A percentile compares a stretch with the other conserved stretches of the same genome.
These are phyloP conservation scores for Pseudachorutes palmiensis DNA, from an alignment of 1,140 invertebrate genomes.

Conservation along the genomic window DNA sequence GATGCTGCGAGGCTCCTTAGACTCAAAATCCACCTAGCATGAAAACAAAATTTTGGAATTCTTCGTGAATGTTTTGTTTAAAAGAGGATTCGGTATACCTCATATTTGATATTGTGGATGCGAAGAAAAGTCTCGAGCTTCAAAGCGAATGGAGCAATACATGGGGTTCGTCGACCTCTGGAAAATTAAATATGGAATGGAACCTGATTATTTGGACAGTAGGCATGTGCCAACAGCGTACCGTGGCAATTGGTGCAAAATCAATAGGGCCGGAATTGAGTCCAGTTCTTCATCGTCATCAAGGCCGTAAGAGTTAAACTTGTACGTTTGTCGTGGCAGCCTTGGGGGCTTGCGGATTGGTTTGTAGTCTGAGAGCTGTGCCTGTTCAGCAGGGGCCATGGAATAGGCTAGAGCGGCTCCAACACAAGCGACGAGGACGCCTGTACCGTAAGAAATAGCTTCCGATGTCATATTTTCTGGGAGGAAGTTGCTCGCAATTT, in stretches of 20 bases:
- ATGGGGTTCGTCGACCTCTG: constrained; percentile 26
- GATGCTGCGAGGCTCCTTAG: neutral
- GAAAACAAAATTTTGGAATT: neutral
- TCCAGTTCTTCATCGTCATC: neutral
- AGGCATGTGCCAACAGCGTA: neutral
- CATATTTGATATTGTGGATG: constrained; percentile 30
- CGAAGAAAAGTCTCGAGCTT: constrained; percentile 35
- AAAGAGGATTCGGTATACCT: constrained; percentile 5
- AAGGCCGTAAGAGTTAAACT: neutral
- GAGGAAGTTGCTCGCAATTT: no score
- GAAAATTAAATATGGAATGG: neutral
- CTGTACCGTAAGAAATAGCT: no score
- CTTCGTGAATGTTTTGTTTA: neutral
- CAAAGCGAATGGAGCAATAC: constrained; percentile 33
- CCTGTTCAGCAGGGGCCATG: no score
- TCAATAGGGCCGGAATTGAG: neutral
- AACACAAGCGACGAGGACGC: no score
- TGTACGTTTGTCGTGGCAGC: neutral
- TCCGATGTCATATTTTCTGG: no score
- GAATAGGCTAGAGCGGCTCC: no score
- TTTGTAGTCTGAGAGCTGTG: no score
- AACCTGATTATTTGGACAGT: neutral
- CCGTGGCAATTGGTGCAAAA: neutral
- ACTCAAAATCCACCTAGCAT: neutral
- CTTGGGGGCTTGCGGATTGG: neutral